Evolutionary conservation across 2,113 vertebrate species (phyloP).

Genomic region (Leptodactylus fuscus): DNA sequence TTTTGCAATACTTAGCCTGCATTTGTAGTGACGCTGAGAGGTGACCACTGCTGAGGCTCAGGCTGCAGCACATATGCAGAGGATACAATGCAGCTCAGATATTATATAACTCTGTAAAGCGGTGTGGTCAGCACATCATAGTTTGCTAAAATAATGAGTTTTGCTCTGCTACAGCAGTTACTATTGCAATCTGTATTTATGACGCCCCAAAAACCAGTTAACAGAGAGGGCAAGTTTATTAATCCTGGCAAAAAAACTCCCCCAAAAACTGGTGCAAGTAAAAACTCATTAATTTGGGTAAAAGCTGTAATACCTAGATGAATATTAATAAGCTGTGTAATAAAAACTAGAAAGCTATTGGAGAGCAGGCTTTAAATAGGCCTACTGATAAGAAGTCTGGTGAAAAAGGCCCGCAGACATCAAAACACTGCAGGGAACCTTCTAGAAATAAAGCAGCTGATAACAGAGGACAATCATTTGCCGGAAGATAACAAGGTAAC

Average conservation of each 20-base stretch:
- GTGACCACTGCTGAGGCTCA: no score
- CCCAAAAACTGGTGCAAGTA: neutral
- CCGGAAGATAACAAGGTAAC: neutral
- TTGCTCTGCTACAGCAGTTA: no score
- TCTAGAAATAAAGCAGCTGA: neutral
- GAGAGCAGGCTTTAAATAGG: neutral
- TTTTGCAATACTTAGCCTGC: no score
- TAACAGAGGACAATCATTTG: constrained; percentile 5
- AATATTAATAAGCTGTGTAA: neutral
- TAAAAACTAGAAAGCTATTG: neutral
- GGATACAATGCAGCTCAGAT: no score
- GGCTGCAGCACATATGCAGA: no score
- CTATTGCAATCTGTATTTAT: no score
- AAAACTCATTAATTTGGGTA: neutral
- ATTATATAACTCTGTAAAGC: no score
- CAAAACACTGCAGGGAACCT: neutral
- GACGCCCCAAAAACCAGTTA: neutral
- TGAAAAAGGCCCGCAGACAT: neutral
- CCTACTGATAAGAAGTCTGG: neutral
- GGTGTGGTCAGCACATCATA: no score
- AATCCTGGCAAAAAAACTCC: no score
- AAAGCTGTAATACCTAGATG: neutral
- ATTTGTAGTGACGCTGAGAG: no score
- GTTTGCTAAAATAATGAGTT: no score
- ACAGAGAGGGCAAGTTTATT: no score